A percentile compares a stretch with the other conserved stretches of the same genome.
Conservation (phyloP, 2,113 vertebrate species). For the Nansenia antarctica region DNA sequence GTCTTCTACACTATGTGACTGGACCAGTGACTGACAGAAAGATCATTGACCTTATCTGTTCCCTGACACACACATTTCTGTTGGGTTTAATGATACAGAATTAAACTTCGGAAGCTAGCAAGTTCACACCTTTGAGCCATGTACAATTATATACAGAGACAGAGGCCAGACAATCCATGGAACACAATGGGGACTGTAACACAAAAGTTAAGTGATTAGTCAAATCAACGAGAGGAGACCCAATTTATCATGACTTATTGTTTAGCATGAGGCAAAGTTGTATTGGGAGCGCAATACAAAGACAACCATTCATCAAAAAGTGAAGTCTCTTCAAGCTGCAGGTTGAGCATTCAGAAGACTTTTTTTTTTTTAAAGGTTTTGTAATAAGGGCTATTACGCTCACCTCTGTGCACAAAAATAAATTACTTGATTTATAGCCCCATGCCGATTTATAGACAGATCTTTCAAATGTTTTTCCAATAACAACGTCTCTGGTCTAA, state of each 20-base stretch:
- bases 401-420: conserved; percentile 45
- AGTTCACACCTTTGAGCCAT: conserved; percentile 2
- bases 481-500: conserved; percentile 52
- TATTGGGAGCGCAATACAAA: conserved; percentile 48
- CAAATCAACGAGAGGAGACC: conserved; percentile 45
- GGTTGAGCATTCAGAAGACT: conserved; percentile 40
- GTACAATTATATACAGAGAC: conserved; percentile 38
- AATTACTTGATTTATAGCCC: conserved; percentile 62
- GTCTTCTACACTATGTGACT: conserved; percentile 12
- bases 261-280: conserved; percentile 45
- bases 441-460: conserved; percentile 49
- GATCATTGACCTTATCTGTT: not conserved
- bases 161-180: conserved; percentile 37
- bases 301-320: conserved; percentile 69
- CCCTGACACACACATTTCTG: not conserved
- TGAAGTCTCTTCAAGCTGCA: conserved; percentile 46
- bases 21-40: conserved; percentile 34
- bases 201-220: conserved; percentile 61
- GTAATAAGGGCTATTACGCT: conserved; percentile 55
- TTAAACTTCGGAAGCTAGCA: conserved; percentile 13
- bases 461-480: conserved; percentile 59
- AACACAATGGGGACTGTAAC: conserved; percentile 28
- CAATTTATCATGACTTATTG: conserved; percentile 68
- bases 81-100: not conserved
- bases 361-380: too few relatives aligned